These are phyloP conservation scores for Drosophila mimica DNA, from an alignment of 2,888 invertebrate genomes.

Conservation along the genomic window DNA sequence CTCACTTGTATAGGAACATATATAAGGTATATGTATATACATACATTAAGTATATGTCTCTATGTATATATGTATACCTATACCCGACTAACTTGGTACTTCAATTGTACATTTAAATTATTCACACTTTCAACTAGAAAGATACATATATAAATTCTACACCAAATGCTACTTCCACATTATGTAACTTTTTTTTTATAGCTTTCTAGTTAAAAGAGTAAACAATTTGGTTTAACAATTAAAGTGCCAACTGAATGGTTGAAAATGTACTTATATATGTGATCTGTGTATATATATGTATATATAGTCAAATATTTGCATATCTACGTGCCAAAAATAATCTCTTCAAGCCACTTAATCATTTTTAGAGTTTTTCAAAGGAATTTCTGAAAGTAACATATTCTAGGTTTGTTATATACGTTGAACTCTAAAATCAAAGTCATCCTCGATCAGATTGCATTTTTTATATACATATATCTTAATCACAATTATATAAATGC, in stretches of 20 bases:
- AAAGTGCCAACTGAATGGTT: not conserved
- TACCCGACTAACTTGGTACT: not conserved
- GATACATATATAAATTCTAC: not conserved
- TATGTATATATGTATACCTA: not conserved
- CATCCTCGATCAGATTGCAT: too few species aligned
- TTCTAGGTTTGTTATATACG: not conserved
- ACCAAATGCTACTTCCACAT: not conserved
- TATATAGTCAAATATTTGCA: not conserved
- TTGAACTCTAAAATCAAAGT: not conserved
- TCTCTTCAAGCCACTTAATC: not conserved
- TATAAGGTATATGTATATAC: not conserved
- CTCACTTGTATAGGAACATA: not conserved
- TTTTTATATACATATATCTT: not conserved
- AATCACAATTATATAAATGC: not conserved
- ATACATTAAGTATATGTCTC: not conserved
- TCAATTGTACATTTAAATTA: not conserved
- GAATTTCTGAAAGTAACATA: not conserved
- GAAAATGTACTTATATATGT: not conserved
- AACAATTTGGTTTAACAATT: constrained; percentile 1
- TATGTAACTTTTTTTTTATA: not conserved
- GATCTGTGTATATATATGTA: not conserved
- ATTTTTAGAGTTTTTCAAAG: not conserved
- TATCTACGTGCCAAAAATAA: not conserved
- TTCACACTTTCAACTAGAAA: not conserved
- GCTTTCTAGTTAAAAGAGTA: constrained; percentile 1